Conservation (phyloP, 2,113 vertebrate genomes). For the Anguilla rostrata region DNA sequence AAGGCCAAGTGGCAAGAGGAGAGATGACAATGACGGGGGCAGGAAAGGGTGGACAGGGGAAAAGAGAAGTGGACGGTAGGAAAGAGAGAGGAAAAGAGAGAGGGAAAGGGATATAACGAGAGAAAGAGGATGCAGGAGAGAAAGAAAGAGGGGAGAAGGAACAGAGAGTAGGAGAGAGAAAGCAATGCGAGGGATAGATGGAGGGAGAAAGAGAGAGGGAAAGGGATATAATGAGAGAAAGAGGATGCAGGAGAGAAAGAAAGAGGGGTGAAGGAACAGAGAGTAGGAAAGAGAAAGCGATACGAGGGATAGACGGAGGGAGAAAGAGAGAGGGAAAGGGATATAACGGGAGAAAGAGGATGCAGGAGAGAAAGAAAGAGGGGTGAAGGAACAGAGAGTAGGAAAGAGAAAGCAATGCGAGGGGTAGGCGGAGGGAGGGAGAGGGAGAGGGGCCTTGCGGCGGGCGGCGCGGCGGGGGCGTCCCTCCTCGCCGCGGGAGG, state of each 20-base stretch:
- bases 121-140: no score
- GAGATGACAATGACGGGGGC: constrained; percentile 18
- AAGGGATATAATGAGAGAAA: no score
- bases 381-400: constrained; percentile 1
- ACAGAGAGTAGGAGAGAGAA: constrained; percentile 1
- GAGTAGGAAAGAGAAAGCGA: no score
- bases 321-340: no score
- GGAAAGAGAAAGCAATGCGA: not conserved
- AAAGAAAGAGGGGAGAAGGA: no score
- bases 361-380: constrained; percentile 22
- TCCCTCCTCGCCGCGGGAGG: not conserved
- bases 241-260: no score
- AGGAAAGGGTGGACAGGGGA: not conserved
- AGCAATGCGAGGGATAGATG: not conserved
- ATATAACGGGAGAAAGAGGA: no score
- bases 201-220: no score
- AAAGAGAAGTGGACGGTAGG: no score
- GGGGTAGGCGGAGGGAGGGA: not conserved
- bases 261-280: no score
- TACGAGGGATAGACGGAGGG: no score
- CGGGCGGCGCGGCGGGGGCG: not conserved
- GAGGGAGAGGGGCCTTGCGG: not conserved
- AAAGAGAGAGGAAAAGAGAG: constrained; percentile 1
- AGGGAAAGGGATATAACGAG: no score
- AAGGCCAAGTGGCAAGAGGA: not conserved